Conservation (phyloP, 2,888 invertebrate genomes). For the Morpho helenor region DNA sequence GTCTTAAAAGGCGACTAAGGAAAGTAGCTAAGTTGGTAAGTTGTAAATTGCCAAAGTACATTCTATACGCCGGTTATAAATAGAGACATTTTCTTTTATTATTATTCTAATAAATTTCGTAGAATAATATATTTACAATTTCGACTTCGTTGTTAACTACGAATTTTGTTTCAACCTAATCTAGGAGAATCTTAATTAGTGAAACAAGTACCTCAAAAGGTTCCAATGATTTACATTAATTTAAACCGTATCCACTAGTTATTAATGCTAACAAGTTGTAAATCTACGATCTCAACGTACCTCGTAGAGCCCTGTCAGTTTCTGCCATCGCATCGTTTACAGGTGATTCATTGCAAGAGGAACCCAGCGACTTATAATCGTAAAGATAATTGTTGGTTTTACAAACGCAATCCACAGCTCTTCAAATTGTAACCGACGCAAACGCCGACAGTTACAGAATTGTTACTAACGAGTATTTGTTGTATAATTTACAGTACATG, state of each 20-base stretch:
- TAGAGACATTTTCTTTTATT: too few species aligned
- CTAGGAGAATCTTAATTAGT: too few species aligned
- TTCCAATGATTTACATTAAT: conserved; percentile 5
- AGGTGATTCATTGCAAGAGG: conserved; percentile 58
- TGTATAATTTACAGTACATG: not conserved
- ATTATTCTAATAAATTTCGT: too few species aligned
- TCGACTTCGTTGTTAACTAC: too few species aligned
- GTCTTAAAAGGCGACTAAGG: too few species aligned
- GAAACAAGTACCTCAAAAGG: not conserved
- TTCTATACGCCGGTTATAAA: too few species aligned
- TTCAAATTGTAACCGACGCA: conserved; percentile 7
- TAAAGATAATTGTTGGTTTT: conserved; percentile 65
- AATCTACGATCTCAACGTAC: conserved; percentile 48
- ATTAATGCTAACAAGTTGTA: conserved; percentile 42
- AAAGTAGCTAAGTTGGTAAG: too few species aligned
- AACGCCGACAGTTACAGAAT: conserved; percentile 4
- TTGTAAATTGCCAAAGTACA: too few species aligned
- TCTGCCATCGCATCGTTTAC: conserved; percentile 51
- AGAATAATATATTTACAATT: too few species aligned
- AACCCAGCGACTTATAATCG: conserved; percentile 51
- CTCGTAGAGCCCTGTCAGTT: conserved; percentile 30
- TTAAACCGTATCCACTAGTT: conserved; percentile 30
- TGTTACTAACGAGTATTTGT: not conserved
- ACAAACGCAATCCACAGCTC: conserved; percentile 40
- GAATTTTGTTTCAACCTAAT: too few species aligned